phyloP scores from a whole-genome alignment of 2,888 invertebrate genomes.

The Erebia palarica region DNA sequence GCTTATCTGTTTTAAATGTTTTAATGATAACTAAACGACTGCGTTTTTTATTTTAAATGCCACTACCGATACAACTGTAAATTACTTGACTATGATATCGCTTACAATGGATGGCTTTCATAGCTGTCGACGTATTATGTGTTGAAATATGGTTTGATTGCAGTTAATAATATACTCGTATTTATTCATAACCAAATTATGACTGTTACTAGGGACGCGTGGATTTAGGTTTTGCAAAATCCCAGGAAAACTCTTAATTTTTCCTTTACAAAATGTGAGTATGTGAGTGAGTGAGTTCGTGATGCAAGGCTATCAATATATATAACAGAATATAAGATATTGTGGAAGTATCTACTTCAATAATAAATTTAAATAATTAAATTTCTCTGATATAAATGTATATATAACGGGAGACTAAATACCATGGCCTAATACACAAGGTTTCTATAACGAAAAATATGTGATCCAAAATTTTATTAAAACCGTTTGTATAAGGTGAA shows the following conservation, averaged over 20 bases:
- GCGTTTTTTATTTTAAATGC: slow-evolving; percentile 24
- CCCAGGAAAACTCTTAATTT: too few relatives aligned
- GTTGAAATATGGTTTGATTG: not conserved
- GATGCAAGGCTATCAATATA: too few relatives aligned
- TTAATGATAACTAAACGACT: slow-evolving; percentile 47
- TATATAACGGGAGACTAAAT: not conserved
- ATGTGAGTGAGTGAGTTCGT: too few relatives aligned
- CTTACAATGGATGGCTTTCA: slow-evolving; percentile 2
- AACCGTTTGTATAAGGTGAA: not conserved
- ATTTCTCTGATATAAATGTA: not conserved
- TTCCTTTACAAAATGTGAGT: too few relatives aligned
- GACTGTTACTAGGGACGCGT: too few relatives aligned
- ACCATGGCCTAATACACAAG: not conserved
- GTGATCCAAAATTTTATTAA: slow-evolving; percentile 1
- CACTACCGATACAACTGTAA: slow-evolving; percentile 18
- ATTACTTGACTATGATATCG: slow-evolving; percentile 24
- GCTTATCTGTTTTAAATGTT: slow-evolving; percentile 52
- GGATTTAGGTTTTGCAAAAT: too few relatives aligned
- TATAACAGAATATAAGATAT: too few relatives aligned
- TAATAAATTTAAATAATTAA: too few relatives aligned
- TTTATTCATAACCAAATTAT: too few relatives aligned
- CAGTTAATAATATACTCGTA: not conserved
- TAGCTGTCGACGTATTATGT: not conserved
- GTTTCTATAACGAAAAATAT: slow-evolving; percentile 1
- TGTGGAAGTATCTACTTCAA: too few relatives aligned